Base-by-base conservation (phyloP, 2,797 vertebrate species). In the Tauraco hartlaubi region DNA sequence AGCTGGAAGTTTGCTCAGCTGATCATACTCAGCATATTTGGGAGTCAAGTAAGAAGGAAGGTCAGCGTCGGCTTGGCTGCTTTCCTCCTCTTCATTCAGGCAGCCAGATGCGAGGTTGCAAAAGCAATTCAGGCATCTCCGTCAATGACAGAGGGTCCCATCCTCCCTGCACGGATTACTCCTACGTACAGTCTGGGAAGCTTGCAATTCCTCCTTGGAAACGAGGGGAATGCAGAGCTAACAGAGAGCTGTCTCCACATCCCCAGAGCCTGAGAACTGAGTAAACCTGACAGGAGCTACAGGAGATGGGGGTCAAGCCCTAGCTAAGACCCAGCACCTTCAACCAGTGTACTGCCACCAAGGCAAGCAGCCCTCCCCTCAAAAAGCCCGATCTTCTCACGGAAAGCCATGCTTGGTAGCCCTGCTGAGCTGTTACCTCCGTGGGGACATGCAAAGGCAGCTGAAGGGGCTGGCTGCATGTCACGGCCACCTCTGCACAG, bases 111-210 rank as follows among this genome's bases (percentile, higher is more conserved):
- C 71, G 9, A 95, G 93, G 93, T 92, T 88, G 90, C 77, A 88
- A 95, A 96, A 93, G 91, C 95, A 92, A 94, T 96, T 96, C 77
- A 90, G 46, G 85, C 92, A 88, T 92, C 94, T 89, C 88, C 6
- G 61, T 96, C 94, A 94, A 96, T 72, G 95, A 93, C 94, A 96
- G 92, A 94, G 96, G 91, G 85, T 90, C 96, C 79, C 75, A 94
- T 92, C 74, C 90, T 93, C 91, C 85, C 88, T 2, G 16, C 91
- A 85, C 9, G 25, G 83, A 93, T 86, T 90, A 90, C 93, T 93
- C 94, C 95, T 87, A 94, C 95, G 77, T 95, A 95, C 95, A 96
- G 95, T 92, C 94, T 96, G 96, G 94, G 94, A 95, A 96, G 81
- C 74, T 84, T 2, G 54, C 93, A 71, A 90, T 95, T 96, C 94